Percentiles rank a stretch among this genome's conserved stretches.
Conservation (phyloP, 1,140 invertebrate species). For the Drosophila mojavensis region DNA sequence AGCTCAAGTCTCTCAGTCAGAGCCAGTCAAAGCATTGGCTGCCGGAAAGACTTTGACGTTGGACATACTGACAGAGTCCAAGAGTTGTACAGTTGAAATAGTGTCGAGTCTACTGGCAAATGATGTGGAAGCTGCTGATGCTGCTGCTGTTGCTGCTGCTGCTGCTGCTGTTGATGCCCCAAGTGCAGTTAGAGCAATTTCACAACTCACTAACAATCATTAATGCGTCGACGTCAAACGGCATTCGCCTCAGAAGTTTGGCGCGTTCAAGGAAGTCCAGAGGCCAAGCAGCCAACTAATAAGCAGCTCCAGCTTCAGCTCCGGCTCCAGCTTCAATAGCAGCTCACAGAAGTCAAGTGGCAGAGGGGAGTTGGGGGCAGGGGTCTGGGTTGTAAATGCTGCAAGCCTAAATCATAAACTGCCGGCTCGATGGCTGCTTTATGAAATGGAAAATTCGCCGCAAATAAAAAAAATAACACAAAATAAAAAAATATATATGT, state of each 20-base stretch:
- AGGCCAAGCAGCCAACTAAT: constrained; percentile 58
- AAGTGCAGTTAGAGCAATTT: constrained; percentile 82
- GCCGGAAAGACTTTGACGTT: constrained; percentile 75
- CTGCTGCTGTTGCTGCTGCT: constrained; percentile 39
- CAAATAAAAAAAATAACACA: constrained; percentile 64
- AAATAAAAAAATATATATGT: constrained; percentile 17
- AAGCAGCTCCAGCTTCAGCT: constrained; percentile 56
- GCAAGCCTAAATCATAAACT: constrained; percentile 79
- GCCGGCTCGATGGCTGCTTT: constrained; percentile 69
- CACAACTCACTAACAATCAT: constrained; percentile 82
- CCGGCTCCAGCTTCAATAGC: constrained; percentile 2
- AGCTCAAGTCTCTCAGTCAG: constrained; percentile 12
- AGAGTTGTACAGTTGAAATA: constrained; percentile 22
- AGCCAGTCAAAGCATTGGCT: constrained; percentile 33
- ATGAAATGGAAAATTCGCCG: constrained; percentile 79
- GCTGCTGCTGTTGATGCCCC: constrained; percentile 46
- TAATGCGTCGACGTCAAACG: constrained; percentile 75
- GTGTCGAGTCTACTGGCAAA: constrained; percentile 52
- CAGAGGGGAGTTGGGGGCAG: not conserved
- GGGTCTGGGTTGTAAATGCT: constrained; percentile 21
- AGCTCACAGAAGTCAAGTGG: constrained; percentile 11
- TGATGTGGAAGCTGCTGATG: constrained; percentile 71
- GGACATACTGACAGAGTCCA: constrained; percentile 46
- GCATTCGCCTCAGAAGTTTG: constrained; percentile 54
- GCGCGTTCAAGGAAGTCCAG: constrained; percentile 65